phyloP scores from a whole-genome alignment of 2,888 invertebrate species.

The Philereme transversata region DNA sequence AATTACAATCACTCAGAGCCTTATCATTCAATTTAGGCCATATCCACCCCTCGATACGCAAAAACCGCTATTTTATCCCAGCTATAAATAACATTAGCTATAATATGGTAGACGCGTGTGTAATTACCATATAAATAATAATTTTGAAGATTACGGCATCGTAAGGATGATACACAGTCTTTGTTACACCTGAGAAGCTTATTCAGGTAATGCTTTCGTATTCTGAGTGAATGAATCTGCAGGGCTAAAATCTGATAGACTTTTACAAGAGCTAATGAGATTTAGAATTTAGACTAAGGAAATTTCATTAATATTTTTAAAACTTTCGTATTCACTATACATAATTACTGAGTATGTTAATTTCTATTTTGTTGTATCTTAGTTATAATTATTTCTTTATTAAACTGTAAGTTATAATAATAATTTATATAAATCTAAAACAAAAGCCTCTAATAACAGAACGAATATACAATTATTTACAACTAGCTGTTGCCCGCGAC shows the following conservation, averaged over 20 bases:
- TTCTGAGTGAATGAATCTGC: background rate
- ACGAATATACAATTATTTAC: too few relatives aligned
- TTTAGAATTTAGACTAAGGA: too few relatives aligned
- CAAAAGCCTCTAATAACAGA: too few relatives aligned
- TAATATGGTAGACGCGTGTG: slow-evolving; percentile 53
- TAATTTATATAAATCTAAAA: too few relatives aligned
- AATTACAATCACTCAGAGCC: slow-evolving; percentile 21
- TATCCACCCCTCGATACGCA: slow-evolving; percentile 64
- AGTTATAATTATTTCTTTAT: too few relatives aligned
- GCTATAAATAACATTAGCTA: slow-evolving; percentile 78
- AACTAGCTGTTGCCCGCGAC: too few relatives aligned
- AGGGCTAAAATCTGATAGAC: background rate
- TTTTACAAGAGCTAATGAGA: too few relatives aligned
- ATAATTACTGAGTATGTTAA: too few relatives aligned
- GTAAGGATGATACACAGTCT: slow-evolving; percentile 67
- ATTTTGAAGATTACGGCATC: slow-evolving; percentile 78
- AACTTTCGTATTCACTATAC: too few relatives aligned
- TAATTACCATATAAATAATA: slow-evolving; percentile 84
- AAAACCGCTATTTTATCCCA: slow-evolving; percentile 79
- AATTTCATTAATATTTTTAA: too few relatives aligned
- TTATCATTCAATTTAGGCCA: slow-evolving; percentile 28
- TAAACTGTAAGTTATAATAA: too few relatives aligned
- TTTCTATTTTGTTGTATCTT: too few relatives aligned
- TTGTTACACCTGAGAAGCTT: slow-evolving; percentile 31
- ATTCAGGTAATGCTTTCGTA: background rate